phyloP scores from a whole-genome alignment of 2,113 vertebrate species.

The Girardinichthys multiradiatus region DNA sequence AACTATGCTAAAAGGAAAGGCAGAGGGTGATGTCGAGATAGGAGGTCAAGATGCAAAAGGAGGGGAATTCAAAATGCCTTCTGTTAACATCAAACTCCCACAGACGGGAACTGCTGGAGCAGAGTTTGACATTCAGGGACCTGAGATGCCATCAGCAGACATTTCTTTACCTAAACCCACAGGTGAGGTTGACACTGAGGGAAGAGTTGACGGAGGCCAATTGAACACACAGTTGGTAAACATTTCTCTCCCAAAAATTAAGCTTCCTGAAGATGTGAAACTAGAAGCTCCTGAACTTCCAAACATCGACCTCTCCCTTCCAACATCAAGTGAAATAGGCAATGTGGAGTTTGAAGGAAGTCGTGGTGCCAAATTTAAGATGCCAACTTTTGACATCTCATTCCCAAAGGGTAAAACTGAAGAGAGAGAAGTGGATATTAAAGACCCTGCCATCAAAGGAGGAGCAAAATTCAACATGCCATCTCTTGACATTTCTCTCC shows the following conservation, averaged over 20 bases:
- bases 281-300: slow-evolving; percentile 19
- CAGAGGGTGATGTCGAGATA: slow-evolving; percentile 34
- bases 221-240: slow-evolving; percentile 43
- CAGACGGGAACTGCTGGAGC: slow-evolving; percentile 33
- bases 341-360: slow-evolving; percentile 32
- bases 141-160: slow-evolving; percentile 57
- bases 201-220: slow-evolving; percentile 33
- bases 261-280: slow-evolving; percentile 30
- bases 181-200: slow-evolving; percentile 20
- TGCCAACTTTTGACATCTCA: slow-evolving; percentile 41
- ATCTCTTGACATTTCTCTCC: slow-evolving; percentile 67
- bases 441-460: slow-evolving; percentile 26
- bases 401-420: slow-evolving; percentile 36
- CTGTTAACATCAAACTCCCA: slow-evolving; percentile 57
- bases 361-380: slow-evolving; percentile 29
- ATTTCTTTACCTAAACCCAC: slow-evolving; percentile 61
- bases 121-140: slow-evolving; percentile 36
- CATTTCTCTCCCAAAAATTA: slow-evolving; percentile 53
- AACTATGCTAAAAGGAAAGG: slow-evolving; percentile 38
- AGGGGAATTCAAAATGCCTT: slow-evolving; percentile 52
- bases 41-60: slow-evolving; percentile 30
- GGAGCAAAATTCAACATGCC: slow-evolving; percentile 64
- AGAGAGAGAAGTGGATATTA: slow-evolving; percentile 23
- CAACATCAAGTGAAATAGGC: slow-evolving; percentile 50
- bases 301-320: slow-evolving; percentile 53